phyloP scores from a whole-genome alignment of 2,888 invertebrate genomes.

The Aplocera efformata region DNA sequence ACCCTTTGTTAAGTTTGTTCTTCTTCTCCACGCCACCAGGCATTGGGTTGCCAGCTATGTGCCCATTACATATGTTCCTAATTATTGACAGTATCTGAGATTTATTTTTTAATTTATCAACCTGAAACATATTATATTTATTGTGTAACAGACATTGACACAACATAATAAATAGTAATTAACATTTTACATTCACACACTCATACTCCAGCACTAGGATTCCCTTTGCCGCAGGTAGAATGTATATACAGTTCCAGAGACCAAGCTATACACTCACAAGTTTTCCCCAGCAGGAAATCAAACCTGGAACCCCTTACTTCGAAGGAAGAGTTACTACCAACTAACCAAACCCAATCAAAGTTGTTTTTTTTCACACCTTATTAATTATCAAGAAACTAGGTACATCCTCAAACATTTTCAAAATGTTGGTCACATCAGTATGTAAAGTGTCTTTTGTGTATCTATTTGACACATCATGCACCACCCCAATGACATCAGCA shows the following conservation, averaged over 20 bases:
- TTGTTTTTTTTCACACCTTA: constrained; percentile 83
- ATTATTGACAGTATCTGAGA: constrained; percentile 87
- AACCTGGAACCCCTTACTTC: too few species aligned
- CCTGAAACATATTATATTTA: constrained; percentile 59
- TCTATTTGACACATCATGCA: constrained; percentile 90
- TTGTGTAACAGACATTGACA: too few species aligned
- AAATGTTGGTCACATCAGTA: constrained; percentile 83
- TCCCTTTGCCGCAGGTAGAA: too few species aligned
- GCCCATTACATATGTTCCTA: constrained; percentile 83
- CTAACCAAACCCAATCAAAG: too few species aligned
- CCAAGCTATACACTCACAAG: too few species aligned
- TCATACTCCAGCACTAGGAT: too few species aligned
- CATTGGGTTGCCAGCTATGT: constrained; percentile 65
- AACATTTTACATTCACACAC: too few species aligned
- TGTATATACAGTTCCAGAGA: too few species aligned
- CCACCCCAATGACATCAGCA: constrained; percentile 90
- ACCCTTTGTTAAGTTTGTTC: constrained; percentile 47
- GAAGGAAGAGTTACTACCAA: too few species aligned
- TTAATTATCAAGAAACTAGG: constrained; percentile 92
- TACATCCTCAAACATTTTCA: constrained; percentile 81
- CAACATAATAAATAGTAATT: too few species aligned
- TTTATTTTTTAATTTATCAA: constrained; percentile 86
- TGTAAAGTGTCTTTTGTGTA: constrained; percentile 85
- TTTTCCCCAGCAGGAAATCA: too few species aligned
- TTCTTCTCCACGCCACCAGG: constrained; percentile 47